Conservation (phyloP, 2,797 vertebrate species). For the Falco naumanni region DNA sequence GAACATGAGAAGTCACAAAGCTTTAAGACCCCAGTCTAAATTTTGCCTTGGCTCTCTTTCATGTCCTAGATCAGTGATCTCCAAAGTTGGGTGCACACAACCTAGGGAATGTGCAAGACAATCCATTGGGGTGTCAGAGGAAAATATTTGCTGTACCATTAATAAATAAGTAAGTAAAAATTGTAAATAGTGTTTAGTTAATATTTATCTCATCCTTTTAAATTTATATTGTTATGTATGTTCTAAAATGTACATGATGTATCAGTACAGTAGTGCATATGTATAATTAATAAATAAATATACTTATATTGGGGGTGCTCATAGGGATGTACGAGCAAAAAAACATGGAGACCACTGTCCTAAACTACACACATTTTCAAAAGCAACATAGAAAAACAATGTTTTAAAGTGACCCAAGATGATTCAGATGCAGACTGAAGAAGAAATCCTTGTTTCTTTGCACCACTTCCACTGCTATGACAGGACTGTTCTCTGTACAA, state of each 20-base stretch:
- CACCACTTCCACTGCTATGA: neutral
- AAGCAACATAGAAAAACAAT: neutral
- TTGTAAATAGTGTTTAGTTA: neutral
- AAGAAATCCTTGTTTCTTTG: neutral
- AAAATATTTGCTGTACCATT: neutral
- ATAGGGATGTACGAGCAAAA: neutral
- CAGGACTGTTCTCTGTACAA: neutral
- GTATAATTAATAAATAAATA: neutral
- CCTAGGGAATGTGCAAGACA: neutral
- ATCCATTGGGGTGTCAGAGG: neutral
- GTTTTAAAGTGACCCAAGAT: neutral
- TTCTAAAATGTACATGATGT: neutral
- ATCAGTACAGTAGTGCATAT: neutral
- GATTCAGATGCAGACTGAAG: neutral
- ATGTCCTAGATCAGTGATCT: neutral
- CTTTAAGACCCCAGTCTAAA: neutral
- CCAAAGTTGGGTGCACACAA: neutral
- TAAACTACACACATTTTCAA: neutral
- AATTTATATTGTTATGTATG: neutral
- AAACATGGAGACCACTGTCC: neutral
- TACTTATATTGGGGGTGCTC: neutral
- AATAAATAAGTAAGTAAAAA: neutral
- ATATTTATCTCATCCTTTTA: neutral
- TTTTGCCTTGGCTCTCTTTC: neutral
- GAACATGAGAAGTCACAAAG: neutral